Conservation (phyloP, 2,888 invertebrate species). For the Lasioglossum calceatum region DNA sequence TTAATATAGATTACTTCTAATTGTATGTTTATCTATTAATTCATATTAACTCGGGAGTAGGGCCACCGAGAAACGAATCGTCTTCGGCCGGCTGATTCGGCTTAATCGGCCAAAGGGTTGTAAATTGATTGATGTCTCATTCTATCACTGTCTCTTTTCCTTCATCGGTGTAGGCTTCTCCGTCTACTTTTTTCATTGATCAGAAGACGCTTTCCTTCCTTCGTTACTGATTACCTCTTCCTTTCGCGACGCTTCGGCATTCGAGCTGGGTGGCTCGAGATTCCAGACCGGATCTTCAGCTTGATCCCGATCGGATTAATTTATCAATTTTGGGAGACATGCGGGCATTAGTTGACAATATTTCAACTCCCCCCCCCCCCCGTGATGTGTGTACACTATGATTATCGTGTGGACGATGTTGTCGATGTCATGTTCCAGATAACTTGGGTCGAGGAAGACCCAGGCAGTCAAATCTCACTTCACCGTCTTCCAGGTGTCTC, state of each 20-base stretch:
- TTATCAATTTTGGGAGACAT: not conserved
- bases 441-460: not conserved
- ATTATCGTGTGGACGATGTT: not conserved
- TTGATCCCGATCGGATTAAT: not conserved
- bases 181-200: slow-evolving; percentile 20
- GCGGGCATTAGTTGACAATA: not conserved
- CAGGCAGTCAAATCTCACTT: not conserved
- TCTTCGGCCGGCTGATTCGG: slow-evolving; percentile 79
- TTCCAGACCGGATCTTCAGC: not conserved
- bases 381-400: not conserved
- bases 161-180: slow-evolving; percentile 48
- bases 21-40: slow-evolving; percentile 85
- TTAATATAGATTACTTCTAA: slow-evolving; percentile 84
- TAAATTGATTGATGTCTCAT: slow-evolving; percentile 82
- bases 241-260: not conserved
- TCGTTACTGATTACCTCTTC: not conserved
- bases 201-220: slow-evolving; percentile 7
- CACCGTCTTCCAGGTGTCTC: not conserved
- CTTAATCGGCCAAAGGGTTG: slow-evolving; percentile 82
- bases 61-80: slow-evolving; percentile 71
- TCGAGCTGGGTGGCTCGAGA: too few species aligned
- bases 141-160: slow-evolving; percentile 59
- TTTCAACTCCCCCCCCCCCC: not conserved
- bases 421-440: not conserved
- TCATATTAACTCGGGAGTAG: slow-evolving; percentile 78